A percentile compares a stretch with the other conserved stretches of the same genome.
Evolutionary conservation across 2,797 vertebrate genomes (phyloP).

Genomic region (Pipistrellus pipistrellus): DNA sequence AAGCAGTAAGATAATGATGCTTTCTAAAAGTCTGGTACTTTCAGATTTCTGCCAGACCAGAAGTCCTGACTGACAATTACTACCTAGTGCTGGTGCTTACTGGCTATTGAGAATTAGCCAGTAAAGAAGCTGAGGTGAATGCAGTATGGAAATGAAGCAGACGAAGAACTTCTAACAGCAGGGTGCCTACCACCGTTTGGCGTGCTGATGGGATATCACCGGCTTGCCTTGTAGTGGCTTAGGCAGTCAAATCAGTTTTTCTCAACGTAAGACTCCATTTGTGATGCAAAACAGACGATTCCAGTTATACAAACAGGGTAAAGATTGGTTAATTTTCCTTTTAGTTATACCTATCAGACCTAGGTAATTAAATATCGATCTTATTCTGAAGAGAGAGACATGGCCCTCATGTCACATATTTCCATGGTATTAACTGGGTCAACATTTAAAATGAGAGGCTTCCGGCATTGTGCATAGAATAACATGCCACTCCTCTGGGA

Average conservation of each 20-base stretch:
- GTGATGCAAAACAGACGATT: background rate
- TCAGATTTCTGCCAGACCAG: background rate
- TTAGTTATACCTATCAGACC: background rate
- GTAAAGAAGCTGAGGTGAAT: background rate
- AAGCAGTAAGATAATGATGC: background rate
- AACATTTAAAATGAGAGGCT: background rate
- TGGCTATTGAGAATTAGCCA: background rate
- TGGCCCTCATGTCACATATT: background rate
- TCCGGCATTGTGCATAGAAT: background rate
- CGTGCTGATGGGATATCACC: background rate
- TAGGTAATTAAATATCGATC: background rate
- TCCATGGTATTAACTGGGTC: background rate
- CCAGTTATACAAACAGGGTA: background rate
- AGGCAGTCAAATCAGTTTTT: background rate
- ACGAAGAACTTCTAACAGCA: slow-evolving; percentile 10
- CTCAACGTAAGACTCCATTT: background rate
- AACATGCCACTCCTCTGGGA: background rate
- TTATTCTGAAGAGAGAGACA: background rate
- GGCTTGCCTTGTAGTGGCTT: background rate
- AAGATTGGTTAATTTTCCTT: background rate
- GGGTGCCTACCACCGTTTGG: background rate
- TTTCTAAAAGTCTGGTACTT: background rate
- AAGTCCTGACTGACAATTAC: slow-evolving; percentile 25
- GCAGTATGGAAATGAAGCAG: background rate
- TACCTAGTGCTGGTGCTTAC: background rate